Conservation (phyloP, 2,797 vertebrate genomes). For the Chiropotes sagulatus region DNA sequence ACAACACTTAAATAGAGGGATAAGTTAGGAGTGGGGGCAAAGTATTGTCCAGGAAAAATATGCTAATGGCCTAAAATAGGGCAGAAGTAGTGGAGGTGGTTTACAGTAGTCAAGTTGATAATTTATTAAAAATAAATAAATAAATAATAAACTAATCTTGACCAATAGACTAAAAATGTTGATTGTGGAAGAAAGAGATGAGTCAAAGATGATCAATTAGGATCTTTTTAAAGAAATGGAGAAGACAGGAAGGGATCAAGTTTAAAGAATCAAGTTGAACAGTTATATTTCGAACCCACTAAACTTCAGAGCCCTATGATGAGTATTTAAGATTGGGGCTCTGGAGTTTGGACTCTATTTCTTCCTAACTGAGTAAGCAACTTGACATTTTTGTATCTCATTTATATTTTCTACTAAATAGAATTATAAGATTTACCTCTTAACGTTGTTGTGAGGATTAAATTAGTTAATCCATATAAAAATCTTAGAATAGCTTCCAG, state of each 20-base stretch:
- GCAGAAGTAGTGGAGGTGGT: background rate
- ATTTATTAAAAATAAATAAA: background rate
- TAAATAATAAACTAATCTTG: background rate
- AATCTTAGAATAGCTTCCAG: background rate
- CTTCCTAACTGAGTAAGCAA: background rate
- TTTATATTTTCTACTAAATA: background rate
- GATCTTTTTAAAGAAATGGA: background rate
- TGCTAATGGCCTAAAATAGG: background rate
- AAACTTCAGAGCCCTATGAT: background rate
- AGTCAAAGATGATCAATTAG: background rate
- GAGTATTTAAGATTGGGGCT: background rate
- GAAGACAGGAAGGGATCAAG: background rate
- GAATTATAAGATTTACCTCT: background rate
- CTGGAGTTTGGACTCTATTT: background rate
- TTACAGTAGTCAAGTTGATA: background rate
- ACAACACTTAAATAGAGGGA: background rate
- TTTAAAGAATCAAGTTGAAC: background rate
- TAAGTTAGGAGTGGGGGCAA: background rate
- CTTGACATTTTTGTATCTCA: background rate
- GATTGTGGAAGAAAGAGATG: background rate
- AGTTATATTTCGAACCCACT: background rate
- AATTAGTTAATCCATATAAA: slow-evolving; percentile 29
- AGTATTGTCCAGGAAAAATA: background rate
- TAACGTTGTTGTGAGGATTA: background rate
- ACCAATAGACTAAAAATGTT: background rate